phyloP scores from a whole-genome alignment of 2,113 vertebrate species.

The Puffinus mauretanicus region DNA sequence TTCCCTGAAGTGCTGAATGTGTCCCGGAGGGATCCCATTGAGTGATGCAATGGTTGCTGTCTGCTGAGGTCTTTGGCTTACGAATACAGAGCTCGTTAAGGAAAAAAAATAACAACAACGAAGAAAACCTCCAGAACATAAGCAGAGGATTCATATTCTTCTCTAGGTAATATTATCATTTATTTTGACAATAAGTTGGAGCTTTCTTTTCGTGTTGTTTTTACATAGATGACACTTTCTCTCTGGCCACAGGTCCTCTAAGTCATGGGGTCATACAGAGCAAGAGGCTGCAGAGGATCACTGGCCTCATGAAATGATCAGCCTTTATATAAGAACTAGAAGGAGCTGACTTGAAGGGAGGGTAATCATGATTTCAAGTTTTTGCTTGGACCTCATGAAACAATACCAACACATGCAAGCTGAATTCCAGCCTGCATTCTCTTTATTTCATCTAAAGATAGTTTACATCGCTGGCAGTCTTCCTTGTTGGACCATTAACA shows the following conservation, averaged over 20 bases:
- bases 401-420: neutral
- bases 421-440: neutral
- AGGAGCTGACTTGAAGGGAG: neutral
- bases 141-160: neutral
- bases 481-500: neutral
- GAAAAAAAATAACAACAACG: neutral
- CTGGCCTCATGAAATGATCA: neutral
- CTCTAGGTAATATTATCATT: neutral
- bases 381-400: neutral
- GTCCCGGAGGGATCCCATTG: neutral
- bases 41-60: neutral
- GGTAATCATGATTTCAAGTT: neutral
- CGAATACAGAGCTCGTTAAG: neutral
- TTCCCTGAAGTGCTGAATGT: neutral
- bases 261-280: neutral
- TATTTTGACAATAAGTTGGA: neutral
- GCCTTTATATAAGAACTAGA: neutral
- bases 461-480: neutral
- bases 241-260: neutral
- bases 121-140: neutral
- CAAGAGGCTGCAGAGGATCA: neutral
- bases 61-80: neutral
- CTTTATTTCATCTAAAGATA: neutral
- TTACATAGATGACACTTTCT: neutral
- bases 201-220: neutral